A percentile compares a stretch with the other conserved stretches of the same genome.
phyloP scores from a whole-genome alignment of 2,113 vertebrate genomes.

The Chamaetylas fuelleborni region DNA sequence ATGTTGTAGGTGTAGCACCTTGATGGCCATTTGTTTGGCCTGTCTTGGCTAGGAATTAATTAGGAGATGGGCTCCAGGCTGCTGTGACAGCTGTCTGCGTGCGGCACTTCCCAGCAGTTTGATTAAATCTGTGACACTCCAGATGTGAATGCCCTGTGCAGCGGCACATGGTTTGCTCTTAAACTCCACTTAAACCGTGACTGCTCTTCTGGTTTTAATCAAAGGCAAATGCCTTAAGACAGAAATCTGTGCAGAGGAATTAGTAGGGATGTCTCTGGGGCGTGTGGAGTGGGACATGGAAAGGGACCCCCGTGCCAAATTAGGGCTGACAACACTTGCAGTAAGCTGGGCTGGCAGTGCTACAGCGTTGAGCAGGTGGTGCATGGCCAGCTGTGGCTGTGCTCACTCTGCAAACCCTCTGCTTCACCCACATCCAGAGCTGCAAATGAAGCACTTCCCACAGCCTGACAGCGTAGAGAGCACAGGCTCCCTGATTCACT shows the following conservation, averaged over 20 bases:
- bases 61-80: constrained; percentile 38
- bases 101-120: constrained; percentile 62
- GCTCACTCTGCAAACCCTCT: background rate
- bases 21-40: constrained; percentile 53
- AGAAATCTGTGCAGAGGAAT: constrained; percentile 64
- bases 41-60: constrained; percentile 36
- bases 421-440: background rate
- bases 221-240: constrained; percentile 66
- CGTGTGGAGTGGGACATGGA: background rate
- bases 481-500: background rate
- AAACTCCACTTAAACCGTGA: constrained; percentile 60
- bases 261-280: constrained; percentile 45
- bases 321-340: background rate
- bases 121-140: constrained; percentile 67
- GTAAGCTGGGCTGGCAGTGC: background rate
- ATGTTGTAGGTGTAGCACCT: background rate
- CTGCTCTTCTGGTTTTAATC: constrained; percentile 74
- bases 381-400: background rate
- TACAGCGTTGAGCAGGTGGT: background rate
- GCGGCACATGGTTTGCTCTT: constrained; percentile 24
- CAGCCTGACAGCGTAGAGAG: background rate
- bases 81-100: constrained; percentile 62
- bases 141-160: constrained; percentile 53
- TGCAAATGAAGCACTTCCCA: rapidly evolving
- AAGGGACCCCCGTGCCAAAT: background rate